Conservation (phyloP, 1,140 invertebrate genomes). For the Scaptomyza hsui region DNA sequence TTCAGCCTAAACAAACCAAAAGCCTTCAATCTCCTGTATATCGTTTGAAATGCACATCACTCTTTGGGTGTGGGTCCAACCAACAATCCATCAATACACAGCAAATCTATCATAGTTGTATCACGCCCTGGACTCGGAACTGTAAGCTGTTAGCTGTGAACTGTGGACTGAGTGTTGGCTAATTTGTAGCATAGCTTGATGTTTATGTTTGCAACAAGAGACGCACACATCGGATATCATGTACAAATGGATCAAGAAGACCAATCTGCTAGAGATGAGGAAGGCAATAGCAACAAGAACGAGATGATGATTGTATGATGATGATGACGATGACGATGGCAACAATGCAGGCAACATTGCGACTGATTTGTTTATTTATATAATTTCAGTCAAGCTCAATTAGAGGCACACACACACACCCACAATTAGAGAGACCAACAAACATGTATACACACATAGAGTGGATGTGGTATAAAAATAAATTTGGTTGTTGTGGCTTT, state of each 20-base stretch:
- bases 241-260: slow-evolving; percentile 33
- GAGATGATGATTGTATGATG: slow-evolving; percentile 28
- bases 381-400: slow-evolving; percentile 81
- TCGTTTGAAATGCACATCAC: background rate
- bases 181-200: slow-evolving; percentile 62
- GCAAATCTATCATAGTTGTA: slow-evolving; percentile 41
- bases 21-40: background rate
- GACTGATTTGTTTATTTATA: slow-evolving; percentile 74
- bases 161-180: slow-evolving; percentile 57
- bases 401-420: slow-evolving; percentile 56
- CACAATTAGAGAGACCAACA: slow-evolving; percentile 16
- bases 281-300: slow-evolving; percentile 23
- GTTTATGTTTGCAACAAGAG: slow-evolving; percentile 65
- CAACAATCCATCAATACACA: slow-evolving; percentile 33
- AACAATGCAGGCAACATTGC: slow-evolving; percentile 32
- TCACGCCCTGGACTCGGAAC: slow-evolving; percentile 25
- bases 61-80: background rate
- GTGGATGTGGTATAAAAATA: slow-evolving; percentile 39
- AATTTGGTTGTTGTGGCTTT: slow-evolving; percentile 44
- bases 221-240: slow-evolving; percentile 27
- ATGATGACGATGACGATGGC: slow-evolving; percentile 31
- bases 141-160: slow-evolving; percentile 29
- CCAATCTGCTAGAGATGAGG: slow-evolving; percentile 41
- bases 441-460: slow-evolving; percentile 2
- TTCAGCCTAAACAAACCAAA: slow-evolving; percentile 19